phyloP scores from a whole-genome alignment of 2,113 vertebrate species.

The Alouatta palliata region DNA sequence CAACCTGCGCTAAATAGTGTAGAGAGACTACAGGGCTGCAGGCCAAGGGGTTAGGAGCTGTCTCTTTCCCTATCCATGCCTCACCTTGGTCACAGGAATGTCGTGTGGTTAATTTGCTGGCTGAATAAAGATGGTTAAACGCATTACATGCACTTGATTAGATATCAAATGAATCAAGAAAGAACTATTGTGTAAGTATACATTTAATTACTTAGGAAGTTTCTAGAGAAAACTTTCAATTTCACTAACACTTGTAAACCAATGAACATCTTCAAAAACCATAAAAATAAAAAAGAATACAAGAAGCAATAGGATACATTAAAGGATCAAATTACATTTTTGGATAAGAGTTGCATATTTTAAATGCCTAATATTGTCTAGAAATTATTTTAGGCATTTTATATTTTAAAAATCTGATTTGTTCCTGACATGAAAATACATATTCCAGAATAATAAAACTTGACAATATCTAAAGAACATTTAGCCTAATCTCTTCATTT shows the following conservation, averaged over 20 bases:
- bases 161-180: background rate
- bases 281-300: background rate
- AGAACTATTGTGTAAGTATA: background rate
- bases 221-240: background rate
- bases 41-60: background rate
- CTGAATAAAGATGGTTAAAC: background rate
- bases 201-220: background rate
- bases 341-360: background rate
- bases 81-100: background rate
- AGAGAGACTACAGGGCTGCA: background rate
- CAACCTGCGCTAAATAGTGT: background rate
- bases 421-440: background rate
- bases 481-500: background rate
- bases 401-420: background rate
- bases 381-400: slow-evolving; percentile 2
- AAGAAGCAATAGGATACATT: background rate
- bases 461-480: background rate
- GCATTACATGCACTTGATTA: background rate
- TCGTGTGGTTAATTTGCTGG: background rate
- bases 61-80: too few relatives aligned
- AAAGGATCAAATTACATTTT: slow-evolving; percentile 7
- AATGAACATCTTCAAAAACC: background rate
- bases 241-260: background rate
- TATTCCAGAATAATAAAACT: slow-evolving; percentile 10
- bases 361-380: background rate